Conservation (phyloP, 1,140 invertebrate species). For the Callitettix versicolor region DNA sequence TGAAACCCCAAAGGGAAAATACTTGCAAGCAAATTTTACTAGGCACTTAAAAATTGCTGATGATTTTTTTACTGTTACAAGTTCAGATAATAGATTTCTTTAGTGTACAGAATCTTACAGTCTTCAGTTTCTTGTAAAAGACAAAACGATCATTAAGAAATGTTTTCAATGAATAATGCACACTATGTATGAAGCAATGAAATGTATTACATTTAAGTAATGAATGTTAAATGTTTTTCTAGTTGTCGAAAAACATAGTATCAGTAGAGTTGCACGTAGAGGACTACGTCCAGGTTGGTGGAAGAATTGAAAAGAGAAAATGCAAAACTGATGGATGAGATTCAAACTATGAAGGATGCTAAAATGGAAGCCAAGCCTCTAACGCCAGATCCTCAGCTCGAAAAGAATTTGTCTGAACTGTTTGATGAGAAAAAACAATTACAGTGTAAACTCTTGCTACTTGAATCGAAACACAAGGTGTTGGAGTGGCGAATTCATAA, state of each 20-base stretch:
- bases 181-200: too few species aligned
- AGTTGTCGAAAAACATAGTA: neutral
- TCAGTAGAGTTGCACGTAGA: neutral
- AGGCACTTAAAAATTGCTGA: too few species aligned
- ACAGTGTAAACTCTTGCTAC: slow-evolving; percentile 25
- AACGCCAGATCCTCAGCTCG: neutral
- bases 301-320: neutral
- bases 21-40: too few species aligned
- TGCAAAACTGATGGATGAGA: neutral
- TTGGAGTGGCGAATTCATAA: slow-evolving; percentile 2
- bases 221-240: too few species aligned
- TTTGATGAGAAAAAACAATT: slow-evolving; percentile 16
- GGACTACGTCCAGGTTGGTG: neutral
- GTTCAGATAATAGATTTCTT: too few species aligned
- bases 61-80: too few species aligned
- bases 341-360: neutral
- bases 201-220: too few species aligned
- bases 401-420: neutral
- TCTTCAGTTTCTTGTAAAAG: too few species aligned
- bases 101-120: too few species aligned
- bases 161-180: too few species aligned
- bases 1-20: too few species aligned
- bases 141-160: too few species aligned
- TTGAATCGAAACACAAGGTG: neutral
- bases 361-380: neutral